Base-by-base conservation (phyloP, 2,888 invertebrate genomes). In the Lepidochrysops patricia region DNA sequence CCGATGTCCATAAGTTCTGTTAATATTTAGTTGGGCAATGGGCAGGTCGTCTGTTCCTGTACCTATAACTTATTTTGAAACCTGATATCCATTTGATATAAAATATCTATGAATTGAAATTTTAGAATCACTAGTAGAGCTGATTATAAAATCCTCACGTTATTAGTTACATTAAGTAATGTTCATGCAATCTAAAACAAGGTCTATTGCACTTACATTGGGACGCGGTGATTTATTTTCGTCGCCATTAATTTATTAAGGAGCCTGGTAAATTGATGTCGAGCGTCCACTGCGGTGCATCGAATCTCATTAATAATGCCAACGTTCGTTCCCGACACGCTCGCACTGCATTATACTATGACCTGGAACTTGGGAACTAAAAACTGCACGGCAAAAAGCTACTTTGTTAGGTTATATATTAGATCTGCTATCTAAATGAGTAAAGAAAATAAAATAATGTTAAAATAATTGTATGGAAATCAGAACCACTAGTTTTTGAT, bases 291-390 rank as follows among this genome's bases (percentile, higher is more conserved):
- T 61, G 63, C 66, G 68, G 66, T 72, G 70, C 71, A 72, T 68
- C 66, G 70, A 66, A 64, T 65, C 67, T 64, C 69, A 70, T 73
- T 72, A 71, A 72, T 75, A 72, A 73, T 73, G 68, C 69, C 61
- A 60, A 60, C 63, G 65, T 64, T 62, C 63, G 67, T 66, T 65
- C 61, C 60, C 62, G 63, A 64, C 67, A 66, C 67, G 66, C 64
- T 67, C 69, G 63, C 67, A 66, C 66, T 69, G 68, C 65, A 67
- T 66, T 66, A 65, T 69, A 65, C 62, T 65, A 63, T 66, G 67
- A 65, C 66, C 66, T 62, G 64, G 60, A 66, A 62, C 57, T 57
- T 62, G 57, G 35, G 50, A 37, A 58, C 64, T 59, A 26, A 35
- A 58, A 60, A 61, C 58, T 63, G 57, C 62, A 59, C 60, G 61